A percentile compares a stretch with the other conserved stretches of the same genome.
These are phyloP conservation scores for Calcarius ornatus DNA, from an alignment of 2,113 vertebrate species.

Conservation along the genomic window DNA sequence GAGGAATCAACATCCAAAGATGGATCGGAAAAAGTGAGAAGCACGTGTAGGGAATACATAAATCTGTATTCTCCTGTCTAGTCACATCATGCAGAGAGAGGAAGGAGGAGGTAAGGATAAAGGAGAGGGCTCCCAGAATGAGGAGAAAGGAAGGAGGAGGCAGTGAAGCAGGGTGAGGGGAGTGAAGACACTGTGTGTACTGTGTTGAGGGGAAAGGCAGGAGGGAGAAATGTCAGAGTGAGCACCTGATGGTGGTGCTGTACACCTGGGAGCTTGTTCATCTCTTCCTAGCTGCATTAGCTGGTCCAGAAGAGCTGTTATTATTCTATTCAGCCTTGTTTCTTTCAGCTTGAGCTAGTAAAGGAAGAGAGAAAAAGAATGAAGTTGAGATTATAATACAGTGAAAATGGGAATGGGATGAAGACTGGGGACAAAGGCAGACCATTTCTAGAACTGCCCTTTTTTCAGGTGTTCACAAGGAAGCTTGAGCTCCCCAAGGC, in stretches of 20 bases:
- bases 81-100: not conserved
- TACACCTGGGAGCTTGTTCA: not conserved
- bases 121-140: not conserved
- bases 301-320: not conserved
- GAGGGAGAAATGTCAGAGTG: not conserved
- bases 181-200: not conserved
- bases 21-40: not conserved
- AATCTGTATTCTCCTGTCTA: conserved; percentile 14
- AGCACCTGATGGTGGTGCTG: conserved; percentile 5
- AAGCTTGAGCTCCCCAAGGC: not conserved
- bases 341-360: not conserved
- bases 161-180: not conserved
- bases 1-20: conserved; percentile 32
- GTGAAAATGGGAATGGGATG: not conserved
- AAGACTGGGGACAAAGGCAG: not conserved
- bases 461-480: not conserved
- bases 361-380: not conserved
- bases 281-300: not conserved
- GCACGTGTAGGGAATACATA: not conserved
- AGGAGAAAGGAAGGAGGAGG: conserved; percentile 3
- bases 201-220: not conserved
- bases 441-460: not conserved
- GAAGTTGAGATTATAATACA: not conserved
- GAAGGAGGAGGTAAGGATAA: conserved; percentile 1
- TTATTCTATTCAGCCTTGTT: not conserved